phyloP scores from a whole-genome alignment of 2,888 invertebrate genomes.

The Lamellibrachia columna region DNA sequence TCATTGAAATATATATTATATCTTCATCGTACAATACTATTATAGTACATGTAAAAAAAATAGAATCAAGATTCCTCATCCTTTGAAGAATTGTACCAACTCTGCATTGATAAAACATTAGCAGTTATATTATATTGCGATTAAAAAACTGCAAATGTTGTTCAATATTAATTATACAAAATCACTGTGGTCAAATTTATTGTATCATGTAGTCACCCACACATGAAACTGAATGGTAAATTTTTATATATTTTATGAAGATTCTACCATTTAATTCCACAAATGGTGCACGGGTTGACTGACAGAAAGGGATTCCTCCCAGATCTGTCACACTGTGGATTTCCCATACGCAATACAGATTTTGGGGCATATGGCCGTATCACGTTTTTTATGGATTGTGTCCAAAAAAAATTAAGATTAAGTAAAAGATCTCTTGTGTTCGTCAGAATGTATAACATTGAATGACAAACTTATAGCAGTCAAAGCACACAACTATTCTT shows the following conservation, averaged over 20 bases:
- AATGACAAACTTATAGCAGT: too few relatives aligned
- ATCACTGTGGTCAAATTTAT: not conserved
- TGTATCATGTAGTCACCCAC: not conserved
- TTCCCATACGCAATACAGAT: too few relatives aligned
- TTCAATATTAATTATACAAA: not conserved
- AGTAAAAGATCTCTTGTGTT: too few relatives aligned
- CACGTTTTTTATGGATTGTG: too few relatives aligned
- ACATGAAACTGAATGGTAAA: not conserved
- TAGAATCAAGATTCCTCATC: conserved; percentile 16
- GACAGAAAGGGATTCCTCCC: too few relatives aligned
- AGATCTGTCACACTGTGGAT: too few relatives aligned
- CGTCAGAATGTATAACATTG: too few relatives aligned
- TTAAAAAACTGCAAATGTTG: not conserved
- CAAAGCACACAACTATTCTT: too few relatives aligned
- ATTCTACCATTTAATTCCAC: too few relatives aligned
- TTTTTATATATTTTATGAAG: not conserved
- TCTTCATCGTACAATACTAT: conserved; percentile 10
- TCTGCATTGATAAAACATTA: not conserved
- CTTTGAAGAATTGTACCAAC: not conserved
- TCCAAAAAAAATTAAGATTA: too few relatives aligned
- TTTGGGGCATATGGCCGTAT: too few relatives aligned
- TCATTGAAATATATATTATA: not conserved
- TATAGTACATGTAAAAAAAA: not conserved
- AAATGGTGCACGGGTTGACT: too few relatives aligned
- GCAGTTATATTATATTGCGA: not conserved